A percentile compares a stretch with the other conserved stretches of the same genome.
phyloP scores from a whole-genome alignment of 2,113 vertebrate genomes.

The Indri indri region DNA sequence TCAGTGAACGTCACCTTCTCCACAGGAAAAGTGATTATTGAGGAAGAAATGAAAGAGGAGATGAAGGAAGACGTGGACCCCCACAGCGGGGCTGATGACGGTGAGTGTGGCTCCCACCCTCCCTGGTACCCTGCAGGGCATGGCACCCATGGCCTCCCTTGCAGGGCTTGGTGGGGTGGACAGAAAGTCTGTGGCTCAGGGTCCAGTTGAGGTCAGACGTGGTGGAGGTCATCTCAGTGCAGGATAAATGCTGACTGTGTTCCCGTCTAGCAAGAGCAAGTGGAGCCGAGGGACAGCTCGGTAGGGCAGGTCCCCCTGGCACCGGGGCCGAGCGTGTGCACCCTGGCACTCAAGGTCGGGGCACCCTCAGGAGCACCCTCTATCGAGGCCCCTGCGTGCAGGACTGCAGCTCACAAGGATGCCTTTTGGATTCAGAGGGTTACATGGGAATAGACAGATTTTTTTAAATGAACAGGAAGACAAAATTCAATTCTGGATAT shows the following conservation, averaged over 20 bases:
- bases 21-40: conserved; percentile 92
- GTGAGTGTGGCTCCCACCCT: conserved; percentile 80
- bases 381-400: not conserved
- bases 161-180: not conserved
- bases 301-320: not conserved
- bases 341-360: not conserved
- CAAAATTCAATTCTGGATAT: not conserved
- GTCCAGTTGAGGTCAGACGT: not conserved
- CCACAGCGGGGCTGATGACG: conserved; percentile 92
- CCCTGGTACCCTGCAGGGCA: not conserved
- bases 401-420: not conserved
- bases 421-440: conserved; percentile 48
- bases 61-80: conserved; percentile 94
- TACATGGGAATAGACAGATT: not conserved
- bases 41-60: conserved; percentile 94
- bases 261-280: not conserved
- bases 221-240: not conserved
- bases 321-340: not conserved
- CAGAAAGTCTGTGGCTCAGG: not conserved
- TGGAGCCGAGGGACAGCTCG: not conserved
- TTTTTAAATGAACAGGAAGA: not conserved
- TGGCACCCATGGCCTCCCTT: not conserved
- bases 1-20: conserved; percentile 9
- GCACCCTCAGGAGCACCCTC: not conserved
- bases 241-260: not conserved